A percentile compares a stretch with the other conserved stretches of the same genome.
Evolutionary conservation across 2,113 vertebrate species (phyloP).

Genomic region (Chaenogobius annularis): DNA sequence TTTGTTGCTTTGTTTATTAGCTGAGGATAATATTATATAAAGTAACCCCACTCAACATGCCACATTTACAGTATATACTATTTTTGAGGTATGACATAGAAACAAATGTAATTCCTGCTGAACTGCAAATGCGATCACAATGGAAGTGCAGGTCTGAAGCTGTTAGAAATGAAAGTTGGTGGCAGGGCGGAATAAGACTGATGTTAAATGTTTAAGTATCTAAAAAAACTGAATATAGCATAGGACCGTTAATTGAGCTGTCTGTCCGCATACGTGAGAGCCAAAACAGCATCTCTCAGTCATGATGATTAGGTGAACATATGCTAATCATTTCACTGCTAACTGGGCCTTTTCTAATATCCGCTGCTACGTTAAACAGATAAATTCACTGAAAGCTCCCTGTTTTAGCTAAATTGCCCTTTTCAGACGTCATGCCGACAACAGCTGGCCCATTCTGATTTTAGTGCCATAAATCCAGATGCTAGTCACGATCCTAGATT

Average conservation of each 20-base stretch:
- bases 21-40: no score
- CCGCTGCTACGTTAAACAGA: background rate
- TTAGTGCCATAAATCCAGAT: conserved; percentile 7
- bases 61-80: no score
- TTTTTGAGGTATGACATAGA: no score
- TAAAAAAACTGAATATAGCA: background rate
- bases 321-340: background rate
- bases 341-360: background rate
- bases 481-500: conserved; percentile 6
- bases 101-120: no score
- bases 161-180: no score
- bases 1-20: no score
- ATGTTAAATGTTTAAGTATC: no score
- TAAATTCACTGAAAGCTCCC: background rate
- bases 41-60: no score
- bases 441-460: conserved; percentile 14
- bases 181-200: no score
- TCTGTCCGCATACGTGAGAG: background rate
- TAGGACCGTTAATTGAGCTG: background rate
- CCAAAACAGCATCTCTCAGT: background rate
- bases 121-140: no score
- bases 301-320: background rate
- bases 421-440: conserved; percentile 6
- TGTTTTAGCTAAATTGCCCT: conserved; percentile 8
- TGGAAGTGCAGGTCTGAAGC: no score